Base-by-base conservation (phyloP, 2,888 invertebrate species). In the Drosophila ustulata region DNA sequence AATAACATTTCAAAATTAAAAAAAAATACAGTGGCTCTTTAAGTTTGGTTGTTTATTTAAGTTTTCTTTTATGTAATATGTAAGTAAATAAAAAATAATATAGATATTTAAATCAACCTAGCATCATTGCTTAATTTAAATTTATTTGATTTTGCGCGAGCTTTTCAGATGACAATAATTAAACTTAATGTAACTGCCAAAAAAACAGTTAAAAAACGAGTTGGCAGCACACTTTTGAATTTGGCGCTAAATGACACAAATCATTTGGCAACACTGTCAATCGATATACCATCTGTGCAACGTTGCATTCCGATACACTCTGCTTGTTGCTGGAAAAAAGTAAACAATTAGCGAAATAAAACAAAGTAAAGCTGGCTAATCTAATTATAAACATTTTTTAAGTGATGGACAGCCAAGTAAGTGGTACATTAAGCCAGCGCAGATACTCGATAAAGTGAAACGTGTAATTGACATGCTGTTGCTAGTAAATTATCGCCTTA, bases 391-490 rank as follows among this genome's bases (percentile, higher is more conserved):
- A 32, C 41, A 55, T 55, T 59, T 74, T 56, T 63, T 50, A 81
- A 90, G 91, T 90, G 61, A 91, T 91, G 91, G 91, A 91, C 78
- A 91, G 91, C 80, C 91, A 91, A 87, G 91, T 91, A 78, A 84
- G 86, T 80, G 32, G 0, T 3, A 11, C 46, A 49, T 43, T 6
- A 9, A 3, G 25, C 3, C 3, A 4, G 1, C 9, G 2, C 7
- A 62, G 23, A 23, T 52, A 46, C 6, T 5, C 7, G 6, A 3
- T 45, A 7, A 8, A 49, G 26, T 13, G 28, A 11, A 8, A 13
- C 13, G 18, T 13, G 11, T n/a, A 23, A n/a, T 11, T 51, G 37
- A 26, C 52, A 46, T n/a, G 0, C 11, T 11, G 9, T 8, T 46
- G 6, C 6, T 7, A 13, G n/a, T 8, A 51, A 69, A 73, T 67